Base-by-base conservation (phyloP, 2,797 vertebrate species). In the Holocentrus rufus region DNA sequence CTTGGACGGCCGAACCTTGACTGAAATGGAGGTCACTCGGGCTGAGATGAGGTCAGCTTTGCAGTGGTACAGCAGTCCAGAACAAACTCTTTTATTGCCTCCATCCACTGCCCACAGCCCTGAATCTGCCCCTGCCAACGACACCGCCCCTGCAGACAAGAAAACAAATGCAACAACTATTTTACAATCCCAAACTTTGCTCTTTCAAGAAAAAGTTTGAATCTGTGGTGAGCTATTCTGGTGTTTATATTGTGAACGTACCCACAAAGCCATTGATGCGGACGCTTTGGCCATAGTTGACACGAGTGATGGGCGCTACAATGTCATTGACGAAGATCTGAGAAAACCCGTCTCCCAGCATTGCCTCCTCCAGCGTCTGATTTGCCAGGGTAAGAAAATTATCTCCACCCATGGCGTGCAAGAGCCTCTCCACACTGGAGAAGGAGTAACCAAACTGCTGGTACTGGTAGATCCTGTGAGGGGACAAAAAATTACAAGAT, bases 381-480 rank as follows among this genome's bases (percentile, higher is more conserved):
- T 98, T 98, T 69, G 95, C 82, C 76, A 96, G 81, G 11, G 49
- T 86, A 1, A 91, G 82, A 52, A 97, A 96, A 9, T 85, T 57
- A 0, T 93, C 84, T 0, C 97, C 96, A 0, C 97, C 97, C 52
- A 97, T 94, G 13, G 96, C 96, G 0, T 97, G 96, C 15, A 99
- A 76, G 56, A 99, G 90, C 47, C 64, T 90, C 77, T 98, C 96
- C 14, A 95, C 93, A 1, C 79, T 97, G 81, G 96, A 95, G 93
- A 99, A 99, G 20, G 96, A 95, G 17, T 96, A 98, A 23, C 96
- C 94, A 0, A 94, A 95, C 75, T 96, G 94, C 89, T 99, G 98
- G 85, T 96, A 98, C 85, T 97, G 96, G 81, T 99, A 99, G 87
- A 98, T 96, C 92, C 98, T 99, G 44, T 31, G 20, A 18, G 77